These are phyloP conservation scores for Eurytemora carolleeae DNA, from an alignment of 1,140 invertebrate species.

Conservation along the genomic window DNA sequence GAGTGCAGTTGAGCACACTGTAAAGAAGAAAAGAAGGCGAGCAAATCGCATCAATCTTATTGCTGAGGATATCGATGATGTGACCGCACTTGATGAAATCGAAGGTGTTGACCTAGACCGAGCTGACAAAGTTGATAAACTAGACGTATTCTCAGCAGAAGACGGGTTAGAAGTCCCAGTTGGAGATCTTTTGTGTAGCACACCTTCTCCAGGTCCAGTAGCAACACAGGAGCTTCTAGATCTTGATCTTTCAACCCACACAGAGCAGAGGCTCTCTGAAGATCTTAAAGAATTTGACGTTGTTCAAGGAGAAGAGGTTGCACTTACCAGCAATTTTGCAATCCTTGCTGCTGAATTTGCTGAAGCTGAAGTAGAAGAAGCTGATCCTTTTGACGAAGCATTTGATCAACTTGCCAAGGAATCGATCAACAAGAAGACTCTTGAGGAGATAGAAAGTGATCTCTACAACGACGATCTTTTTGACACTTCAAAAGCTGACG, in stretches of 20 bases:
- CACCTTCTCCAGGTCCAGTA: neutral
- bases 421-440: slow-evolving; percentile 3
- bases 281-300: slow-evolving; percentile 12
- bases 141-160: neutral
- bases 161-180: neutral
- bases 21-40: slow-evolving; percentile 5
- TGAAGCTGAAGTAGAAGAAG: slow-evolving; percentile 4
- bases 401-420: slow-evolving; percentile 15
- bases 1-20: slow-evolving; percentile 4
- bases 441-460: slow-evolving; percentile 10
- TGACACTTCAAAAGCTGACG: slow-evolving; percentile 10
- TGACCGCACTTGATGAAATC: slow-evolving; percentile 12
- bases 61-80: slow-evolving; percentile 5
- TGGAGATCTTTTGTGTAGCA: neutral
- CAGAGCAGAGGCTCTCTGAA: neutral
- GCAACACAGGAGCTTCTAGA: neutral
- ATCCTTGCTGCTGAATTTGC: slow-evolving; percentile 11
- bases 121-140: neutral
- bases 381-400: slow-evolving; percentile 14
- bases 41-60: slow-evolving; percentile 15
- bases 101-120: neutral
- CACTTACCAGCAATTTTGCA: slow-evolving; percentile 12
- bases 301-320: neutral
- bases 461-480: slow-evolving; percentile 12
- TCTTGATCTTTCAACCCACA: neutral